phyloP scores from a whole-genome alignment of 2,113 vertebrate genomes.

The Lampris megalopsis region DNA sequence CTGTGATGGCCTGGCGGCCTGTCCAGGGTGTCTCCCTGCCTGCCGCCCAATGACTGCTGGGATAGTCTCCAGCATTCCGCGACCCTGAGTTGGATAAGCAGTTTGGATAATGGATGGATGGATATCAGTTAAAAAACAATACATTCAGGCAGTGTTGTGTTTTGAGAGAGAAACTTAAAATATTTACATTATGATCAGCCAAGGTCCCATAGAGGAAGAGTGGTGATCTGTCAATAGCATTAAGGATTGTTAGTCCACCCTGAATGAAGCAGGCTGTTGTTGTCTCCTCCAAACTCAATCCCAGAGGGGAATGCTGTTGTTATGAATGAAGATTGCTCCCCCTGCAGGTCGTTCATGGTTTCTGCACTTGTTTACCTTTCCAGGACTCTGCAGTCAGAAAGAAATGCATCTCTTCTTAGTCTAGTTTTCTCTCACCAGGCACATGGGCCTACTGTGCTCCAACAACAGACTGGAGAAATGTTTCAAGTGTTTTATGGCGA shows the following conservation, averaged over 20 bases:
- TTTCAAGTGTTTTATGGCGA: background rate
- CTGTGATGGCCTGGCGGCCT: too few species aligned
- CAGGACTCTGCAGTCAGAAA: conserved; percentile 32
- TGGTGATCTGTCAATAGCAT: conserved; percentile 18
- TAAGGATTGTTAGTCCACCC: conserved; percentile 18
- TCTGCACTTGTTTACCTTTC: conserved; percentile 63
- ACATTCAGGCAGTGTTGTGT: background rate
- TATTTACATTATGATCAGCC: conserved; percentile 27
- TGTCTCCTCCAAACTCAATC: conserved; percentile 6
- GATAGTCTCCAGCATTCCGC: too few species aligned
- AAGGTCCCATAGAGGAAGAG: conserved; percentile 16
- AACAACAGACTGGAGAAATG: background rate
- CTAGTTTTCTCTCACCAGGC: background rate
- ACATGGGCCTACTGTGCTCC: background rate
- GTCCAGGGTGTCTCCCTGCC: too few species aligned
- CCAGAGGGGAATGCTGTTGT: background rate
- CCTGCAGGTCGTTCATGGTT: conserved; percentile 42
- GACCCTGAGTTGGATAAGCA: too few species aligned
- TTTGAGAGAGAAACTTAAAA: conserved; percentile 2
- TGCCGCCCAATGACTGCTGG: too few species aligned
- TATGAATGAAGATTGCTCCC: conserved; percentile 59
- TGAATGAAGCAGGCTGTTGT: conserved; percentile 16
- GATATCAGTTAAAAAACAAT: background rate
- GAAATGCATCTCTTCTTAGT: background rate
- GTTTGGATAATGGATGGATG: too few species aligned